Base-by-base conservation (phyloP, 2,113 vertebrate species). In the Plecturocebus donacophilus region DNA sequence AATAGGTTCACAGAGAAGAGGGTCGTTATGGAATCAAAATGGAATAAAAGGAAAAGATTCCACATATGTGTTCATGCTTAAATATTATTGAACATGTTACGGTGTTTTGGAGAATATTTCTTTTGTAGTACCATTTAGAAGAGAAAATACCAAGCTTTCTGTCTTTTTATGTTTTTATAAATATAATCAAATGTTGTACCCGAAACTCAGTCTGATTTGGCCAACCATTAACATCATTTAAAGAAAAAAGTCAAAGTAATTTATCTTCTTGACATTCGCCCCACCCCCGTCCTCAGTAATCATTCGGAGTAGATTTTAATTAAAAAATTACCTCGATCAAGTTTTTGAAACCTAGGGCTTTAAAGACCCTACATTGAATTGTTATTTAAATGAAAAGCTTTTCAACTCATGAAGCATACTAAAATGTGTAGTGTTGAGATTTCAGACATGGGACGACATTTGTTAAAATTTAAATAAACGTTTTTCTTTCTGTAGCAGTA, bases 401-500 rank as follows among this genome's bases (percentile, higher is more conserved):
- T 68, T 87, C 3, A 5, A 66, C 7, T 76, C 38, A 70, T 27
- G 13, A 84, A 3, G 0, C 17, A 87, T 23, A 66, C 52, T 80
- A 91, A 94, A 84, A 79, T 61, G 40, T 30, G 2, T 32, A 68
- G 3, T 49, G 13, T 4, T 95, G 71, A 83, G 6, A 30, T 94
- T 97, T 92, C 38, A 58, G 38, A 7, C 35, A 49, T 42, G 58
- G 0, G 27, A 77, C 79, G 58, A 70, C 87, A 91, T 85, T 84
- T 5, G 20, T 66, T 82, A 56, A 85, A 35, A 96, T 75, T 89
- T 87, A 94, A 87, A 83, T 83, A 91, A 76, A 47, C 73, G 7
- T 89, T 66, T 84, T 93, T 35, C 54, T 88, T 95, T 95, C 30
- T 56, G 14, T 32, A 97, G 1, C 8, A 91, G 14, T 79, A 90